These are phyloP conservation scores for Onychomys leucogaster DNA, from an alignment of 2,797 vertebrate genomes.

Conservation along the genomic window DNA sequence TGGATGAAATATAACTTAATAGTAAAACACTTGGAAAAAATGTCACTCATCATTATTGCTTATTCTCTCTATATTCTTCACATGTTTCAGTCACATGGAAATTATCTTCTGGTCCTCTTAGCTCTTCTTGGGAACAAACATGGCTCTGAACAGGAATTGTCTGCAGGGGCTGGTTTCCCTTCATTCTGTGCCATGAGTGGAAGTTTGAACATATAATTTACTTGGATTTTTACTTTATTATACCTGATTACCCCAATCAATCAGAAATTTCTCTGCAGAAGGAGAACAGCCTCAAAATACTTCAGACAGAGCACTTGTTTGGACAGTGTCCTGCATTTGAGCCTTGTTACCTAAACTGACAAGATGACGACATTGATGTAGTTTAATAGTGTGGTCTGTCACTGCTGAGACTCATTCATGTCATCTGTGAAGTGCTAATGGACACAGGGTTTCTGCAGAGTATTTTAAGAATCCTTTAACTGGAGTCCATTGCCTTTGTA, in stretches of 20 bases:
- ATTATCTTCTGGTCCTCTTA: not conserved
- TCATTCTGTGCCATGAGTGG: not conserved
- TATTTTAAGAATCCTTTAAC: conserved; percentile 52
- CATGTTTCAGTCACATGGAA: not conserved
- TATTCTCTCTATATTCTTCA: not conserved
- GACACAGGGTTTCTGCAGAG: not conserved
- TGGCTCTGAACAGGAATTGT: not conserved
- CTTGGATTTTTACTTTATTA: not conserved
- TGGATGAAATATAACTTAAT: conserved; percentile 6
- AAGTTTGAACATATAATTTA: not conserved
- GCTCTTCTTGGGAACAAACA: not conserved
- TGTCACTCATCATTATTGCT: not conserved
- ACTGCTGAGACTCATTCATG: conserved; percentile 19
- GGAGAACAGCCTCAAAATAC: conserved; percentile 8
- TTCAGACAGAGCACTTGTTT: conserved; percentile 67
- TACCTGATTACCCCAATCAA: not conserved
- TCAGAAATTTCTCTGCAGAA: not conserved
- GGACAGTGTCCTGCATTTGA: conserved; percentile 60
- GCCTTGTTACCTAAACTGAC: conserved; percentile 57
- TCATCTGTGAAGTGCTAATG: conserved; percentile 76
- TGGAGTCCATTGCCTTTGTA: conserved; percentile 50
- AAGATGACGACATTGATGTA: conserved; percentile 53
- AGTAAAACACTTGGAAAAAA: not conserved
- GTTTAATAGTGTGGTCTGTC: conserved; percentile 66
- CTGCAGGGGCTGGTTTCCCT: not conserved